phyloP scores from a whole-genome alignment of 2,797 vertebrate genomes.

The Synaphobranchus kaupii region DNA sequence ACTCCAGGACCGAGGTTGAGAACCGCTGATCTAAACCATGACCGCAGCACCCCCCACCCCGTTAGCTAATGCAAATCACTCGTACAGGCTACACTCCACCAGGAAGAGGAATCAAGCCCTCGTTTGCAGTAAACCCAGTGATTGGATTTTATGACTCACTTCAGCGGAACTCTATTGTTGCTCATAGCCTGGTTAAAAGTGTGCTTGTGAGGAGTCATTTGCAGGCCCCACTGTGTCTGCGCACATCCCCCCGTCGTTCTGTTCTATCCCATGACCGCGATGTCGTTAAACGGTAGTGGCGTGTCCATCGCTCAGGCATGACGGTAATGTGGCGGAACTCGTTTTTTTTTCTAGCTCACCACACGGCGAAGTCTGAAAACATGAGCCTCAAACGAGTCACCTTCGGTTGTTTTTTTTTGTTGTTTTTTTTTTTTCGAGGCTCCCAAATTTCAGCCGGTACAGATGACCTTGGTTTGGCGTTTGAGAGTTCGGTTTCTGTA shows the following conservation, averaged over 20 bases:
- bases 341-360: neutral
- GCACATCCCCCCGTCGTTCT: neutral
- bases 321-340: neutral
- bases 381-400: no score
- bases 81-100: neutral
- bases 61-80: neutral
- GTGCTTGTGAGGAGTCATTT: neutral
- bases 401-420: no score
- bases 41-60: neutral
- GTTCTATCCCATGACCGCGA: neutral
- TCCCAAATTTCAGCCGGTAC: neutral
- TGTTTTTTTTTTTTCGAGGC: neutral
- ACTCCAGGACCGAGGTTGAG: neutral
- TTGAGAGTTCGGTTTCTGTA: neutral
- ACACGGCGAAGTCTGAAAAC: neutral
- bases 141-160: neutral
- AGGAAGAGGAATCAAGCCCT: neutral
- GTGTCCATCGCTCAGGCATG: neutral
- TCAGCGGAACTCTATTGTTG: neutral
- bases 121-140: neutral
- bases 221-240: neutral
- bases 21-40: neutral
- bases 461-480: neutral
- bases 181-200: neutral
- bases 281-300: neutral